Base-by-base conservation (phyloP, 2,113 vertebrate genomes). In the Eretmochelys imbricata region DNA sequence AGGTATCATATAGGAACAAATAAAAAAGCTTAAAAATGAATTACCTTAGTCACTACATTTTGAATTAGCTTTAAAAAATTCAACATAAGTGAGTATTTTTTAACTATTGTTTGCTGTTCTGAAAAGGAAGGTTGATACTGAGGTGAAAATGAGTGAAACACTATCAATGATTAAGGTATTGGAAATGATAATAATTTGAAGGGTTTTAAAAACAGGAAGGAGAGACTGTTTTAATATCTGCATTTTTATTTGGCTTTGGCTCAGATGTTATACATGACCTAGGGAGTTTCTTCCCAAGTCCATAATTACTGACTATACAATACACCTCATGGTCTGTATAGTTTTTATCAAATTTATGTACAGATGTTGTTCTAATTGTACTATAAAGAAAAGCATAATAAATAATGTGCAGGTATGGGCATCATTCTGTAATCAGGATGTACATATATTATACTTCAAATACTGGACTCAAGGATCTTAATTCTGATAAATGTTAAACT, bases 11-110 rank as follows among this genome's bases (percentile, higher is more conserved):
- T 25, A 97, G 51, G 62, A 97, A 96, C 87, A 97, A 96, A 91
- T 93, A 31, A 16, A 92, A 89, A 97, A 96, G 89, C n/a, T 65
- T 94, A 97, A 95, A 96, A 94, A 53, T 95, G 88, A 96, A 94
- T 38, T 35, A 85, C 3, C 95, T 96, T 62, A 75, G 84, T 96
- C 65, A 96, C 38, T 88, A 82, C 69, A 24, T 83, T 93, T 88
- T 80, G 55, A 80, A 82, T 84, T 92, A 85, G 84, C 93, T 88
- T 75, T 46, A 96, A 91, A 72, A 89, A 75, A 81, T 62, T 65
- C 91, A 96, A 82, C 49, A 76, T 78, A 95, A 59, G 42, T 65
- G 27, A 88, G 10, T 91, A 35, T 84, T 91, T 54, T 84, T 38
- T 49, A 78, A 84, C 8, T 82, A 35, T 82, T 62, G 3, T 62